phyloP scores from a whole-genome alignment of 2,888 invertebrate species.

The Tenthredo amoena region DNA sequence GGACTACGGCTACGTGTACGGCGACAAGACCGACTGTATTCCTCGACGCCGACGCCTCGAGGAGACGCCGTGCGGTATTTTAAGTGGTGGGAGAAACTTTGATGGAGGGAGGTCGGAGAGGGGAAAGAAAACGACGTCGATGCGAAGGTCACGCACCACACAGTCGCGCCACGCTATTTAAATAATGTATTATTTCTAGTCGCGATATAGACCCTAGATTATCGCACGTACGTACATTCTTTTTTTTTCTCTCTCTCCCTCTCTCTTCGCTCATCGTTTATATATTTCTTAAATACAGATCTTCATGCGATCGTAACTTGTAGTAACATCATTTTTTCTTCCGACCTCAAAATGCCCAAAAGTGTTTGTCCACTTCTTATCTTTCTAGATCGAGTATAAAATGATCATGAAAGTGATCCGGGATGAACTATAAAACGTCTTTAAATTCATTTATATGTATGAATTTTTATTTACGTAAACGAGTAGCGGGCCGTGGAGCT shows the following conservation, averaged over 20 bases:
- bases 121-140: constrained; percentile 54
- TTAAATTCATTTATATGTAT: background rate
- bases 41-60: constrained; percentile 26
- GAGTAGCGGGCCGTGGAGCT: background rate
- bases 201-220: constrained; percentile 40
- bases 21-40: constrained; percentile 31
- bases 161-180: constrained; percentile 69
- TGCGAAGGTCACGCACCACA: constrained; percentile 70
- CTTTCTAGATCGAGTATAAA: background rate
- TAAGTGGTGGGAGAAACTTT: constrained; percentile 10
- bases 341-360: background rate
- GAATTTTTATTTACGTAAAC: background rate
- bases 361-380: background rate
- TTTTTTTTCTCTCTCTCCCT: background rate
- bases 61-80: constrained; percentile 50
- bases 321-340: background rate
- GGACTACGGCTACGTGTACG: background rate
- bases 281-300: background rate
- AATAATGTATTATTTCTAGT: constrained; percentile 71
- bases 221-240: background rate
- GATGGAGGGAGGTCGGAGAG: background rate
- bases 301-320: background rate
- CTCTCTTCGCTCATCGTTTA: background rate
- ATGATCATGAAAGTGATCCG: background rate
- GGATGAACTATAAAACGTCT: no score